phyloP scores from a whole-genome alignment of 2,888 invertebrate genomes.

The Augochlorella aurata region DNA sequence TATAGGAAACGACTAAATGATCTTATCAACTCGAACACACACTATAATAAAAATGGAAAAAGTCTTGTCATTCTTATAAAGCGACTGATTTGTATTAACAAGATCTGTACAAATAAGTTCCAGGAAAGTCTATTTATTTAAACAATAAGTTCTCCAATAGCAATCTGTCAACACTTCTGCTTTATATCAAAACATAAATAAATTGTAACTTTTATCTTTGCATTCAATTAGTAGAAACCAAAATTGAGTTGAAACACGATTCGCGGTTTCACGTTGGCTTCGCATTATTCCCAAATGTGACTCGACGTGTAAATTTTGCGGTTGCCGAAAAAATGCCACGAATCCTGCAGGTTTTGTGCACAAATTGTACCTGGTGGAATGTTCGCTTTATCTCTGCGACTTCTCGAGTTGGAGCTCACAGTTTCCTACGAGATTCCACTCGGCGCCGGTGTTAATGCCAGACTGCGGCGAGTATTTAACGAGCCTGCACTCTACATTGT shows the following conservation, averaged over 20 bases:
- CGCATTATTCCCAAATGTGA: neutral
- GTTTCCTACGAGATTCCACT: neutral
- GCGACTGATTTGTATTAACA: too few relatives aligned
- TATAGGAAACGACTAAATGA: too few relatives aligned
- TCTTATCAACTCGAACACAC: too few relatives aligned
- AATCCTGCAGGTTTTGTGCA: neutral
- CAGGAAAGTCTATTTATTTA: too few relatives aligned
- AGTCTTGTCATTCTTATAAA: too few relatives aligned
- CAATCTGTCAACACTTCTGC: too few relatives aligned
- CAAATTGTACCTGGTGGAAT: neutral
- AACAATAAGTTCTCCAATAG: too few relatives aligned
- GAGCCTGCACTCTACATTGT: conserved; percentile 1
- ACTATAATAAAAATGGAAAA: too few relatives aligned
- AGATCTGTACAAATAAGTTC: too few relatives aligned
- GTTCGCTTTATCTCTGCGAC: conserved; percentile 4
- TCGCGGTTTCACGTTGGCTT: neutral
- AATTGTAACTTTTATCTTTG: too few relatives aligned
- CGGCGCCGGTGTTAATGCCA: neutral
- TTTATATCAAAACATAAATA: too few relatives aligned
- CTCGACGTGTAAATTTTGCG: neutral
- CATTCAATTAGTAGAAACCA: neutral
- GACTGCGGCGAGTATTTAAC: conserved; percentile 5
- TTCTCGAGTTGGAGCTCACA: neutral
- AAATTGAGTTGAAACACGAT: neutral
- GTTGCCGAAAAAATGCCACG: neutral